A percentile compares a stretch with the other conserved stretches of the same genome.
phyloP scores from a whole-genome alignment of 1,140 invertebrate species.

The Steinernema feltiae region DNA sequence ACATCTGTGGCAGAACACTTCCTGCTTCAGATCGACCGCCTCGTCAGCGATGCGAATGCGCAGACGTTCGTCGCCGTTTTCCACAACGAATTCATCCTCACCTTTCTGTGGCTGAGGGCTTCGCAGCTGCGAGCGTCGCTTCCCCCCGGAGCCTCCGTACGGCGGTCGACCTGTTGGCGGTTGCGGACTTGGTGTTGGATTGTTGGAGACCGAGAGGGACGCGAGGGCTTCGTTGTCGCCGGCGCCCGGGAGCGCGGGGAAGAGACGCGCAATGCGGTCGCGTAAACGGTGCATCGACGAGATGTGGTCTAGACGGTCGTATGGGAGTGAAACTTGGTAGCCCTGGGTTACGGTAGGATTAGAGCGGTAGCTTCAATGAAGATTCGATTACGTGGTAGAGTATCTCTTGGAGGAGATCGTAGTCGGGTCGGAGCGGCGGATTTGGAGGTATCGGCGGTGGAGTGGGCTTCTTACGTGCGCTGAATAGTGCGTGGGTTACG shows the following conservation, averaged over 20 bases:
- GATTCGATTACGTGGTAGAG: slow-evolving; percentile 27
- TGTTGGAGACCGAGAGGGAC: not conserved
- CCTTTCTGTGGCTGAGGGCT: not conserved
- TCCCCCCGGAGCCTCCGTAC: not conserved
- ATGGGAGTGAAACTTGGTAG: slow-evolving; percentile 30
- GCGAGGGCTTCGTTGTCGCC: not conserved
- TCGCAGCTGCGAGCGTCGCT: not conserved
- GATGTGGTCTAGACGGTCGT: slow-evolving; percentile 31
- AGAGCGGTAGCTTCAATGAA: not conserved
- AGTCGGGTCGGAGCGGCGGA: slow-evolving; percentile 21
- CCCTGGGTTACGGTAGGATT: slow-evolving; percentile 24
- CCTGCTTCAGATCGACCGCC: not conserved
- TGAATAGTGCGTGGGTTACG: not conserved
- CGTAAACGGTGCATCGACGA: slow-evolving; percentile 20
- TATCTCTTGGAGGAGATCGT: slow-evolving; percentile 34
- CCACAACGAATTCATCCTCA: not conserved
- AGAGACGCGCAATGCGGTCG: slow-evolving; percentile 14
- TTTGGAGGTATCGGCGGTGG: too few species aligned
- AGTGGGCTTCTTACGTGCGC: not conserved
- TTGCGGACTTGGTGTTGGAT: not conserved
- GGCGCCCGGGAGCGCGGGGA: not conserved
- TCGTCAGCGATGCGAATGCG: not conserved
- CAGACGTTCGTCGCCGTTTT: not conserved
- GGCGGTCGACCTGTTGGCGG: not conserved
- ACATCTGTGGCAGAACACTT: not conserved